Conservation (phyloP, 1,140 invertebrate species). For the Physella acuta region DNA sequence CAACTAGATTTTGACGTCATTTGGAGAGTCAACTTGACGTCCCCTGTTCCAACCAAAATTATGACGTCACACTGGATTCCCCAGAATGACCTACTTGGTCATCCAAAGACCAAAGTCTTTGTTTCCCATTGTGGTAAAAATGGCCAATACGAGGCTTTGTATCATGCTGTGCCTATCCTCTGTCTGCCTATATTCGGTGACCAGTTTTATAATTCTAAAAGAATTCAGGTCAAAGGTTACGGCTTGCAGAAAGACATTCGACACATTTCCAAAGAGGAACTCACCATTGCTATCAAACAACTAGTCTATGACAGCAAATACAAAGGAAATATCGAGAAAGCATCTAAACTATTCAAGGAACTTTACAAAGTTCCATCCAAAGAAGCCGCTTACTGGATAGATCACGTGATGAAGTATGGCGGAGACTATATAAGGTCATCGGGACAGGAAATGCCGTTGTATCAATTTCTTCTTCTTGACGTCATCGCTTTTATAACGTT, state of each 20-base stretch:
- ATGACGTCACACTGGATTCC: conserved; percentile 25
- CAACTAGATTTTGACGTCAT: conserved; percentile 11
- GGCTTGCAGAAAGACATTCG: conserved; percentile 20
- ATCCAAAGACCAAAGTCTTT: conserved; percentile 32
- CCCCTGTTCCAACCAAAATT: conserved; percentile 13
- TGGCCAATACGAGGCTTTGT: conserved; percentile 39
- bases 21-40: conserved; percentile 20
- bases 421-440: conserved; percentile 34
- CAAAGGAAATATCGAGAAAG: conserved; percentile 31
- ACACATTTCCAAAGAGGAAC: conserved; percentile 16
- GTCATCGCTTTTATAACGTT: no score
- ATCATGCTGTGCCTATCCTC: conserved; percentile 56
- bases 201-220: conserved; percentile 30
- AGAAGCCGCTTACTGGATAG: conserved; percentile 38
- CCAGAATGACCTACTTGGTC: conserved; percentile 29
- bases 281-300: conserved; percentile 27
- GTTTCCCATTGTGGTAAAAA: conserved; percentile 45
- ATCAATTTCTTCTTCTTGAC: conserved; percentile 38
- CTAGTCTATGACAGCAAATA: conserved; percentile 32
- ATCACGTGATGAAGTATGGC: conserved; percentile 45
- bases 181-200: conserved; percentile 67
- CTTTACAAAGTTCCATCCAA: conserved; percentile 29
- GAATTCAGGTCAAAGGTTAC: conserved; percentile 24
- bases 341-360: conserved; percentile 37
- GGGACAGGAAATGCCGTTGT: conserved; percentile 29